Evolutionary conservation across 2,113 vertebrate genomes (phyloP), one percentile per base, ranked within the genome.

Genomic region (Tylochromis polylepis): DNA sequence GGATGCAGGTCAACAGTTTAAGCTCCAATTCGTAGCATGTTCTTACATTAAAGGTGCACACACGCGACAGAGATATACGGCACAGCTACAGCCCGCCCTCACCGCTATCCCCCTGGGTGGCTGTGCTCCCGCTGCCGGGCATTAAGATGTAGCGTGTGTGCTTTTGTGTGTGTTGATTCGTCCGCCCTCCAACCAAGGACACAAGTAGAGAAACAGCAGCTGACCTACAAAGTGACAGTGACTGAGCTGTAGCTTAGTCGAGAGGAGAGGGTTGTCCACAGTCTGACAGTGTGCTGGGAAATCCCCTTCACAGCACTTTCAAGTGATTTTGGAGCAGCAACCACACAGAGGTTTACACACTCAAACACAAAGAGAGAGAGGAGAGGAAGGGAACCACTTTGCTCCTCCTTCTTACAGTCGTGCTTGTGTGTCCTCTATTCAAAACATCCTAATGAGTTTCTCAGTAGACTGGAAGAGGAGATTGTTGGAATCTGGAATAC

Each of bases 141-240:
- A 89, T 91, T 94, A 91, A 78, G 36, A 91, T 87, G 81, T 22
- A 56, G 15, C 31, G 38, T 89, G 85, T 88, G 12, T 77, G 22
- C 60, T 67, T 83, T 31, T 70, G 56, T 70, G 88, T 65, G 59
- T 41, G 82, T 27, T 2, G 24, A 59, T 60, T 57, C 3, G 86
- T 86, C 81, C 18, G 86, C 83, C 94, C 92, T 89, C 85, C 67
- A 87, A 90, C 78, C 95, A 96, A 97, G 95, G 95, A 95, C 95
- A 86, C 78, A 36, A 88, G 87, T 56, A 86, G 87, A 82, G 80
- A 88, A 88, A 65, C 85, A 24, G 65, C 38, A 22, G 75, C 93
- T 95, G 95, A 93, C 95, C 95, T 92, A 95, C 94, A 95, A 96
- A 95, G 86, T 51, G 93, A 91, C 94, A 92, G 60, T 91, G 94